Base-by-base conservation (phyloP, 1,140 invertebrate genomes). In the Agraylea sexmaculata region DNA sequence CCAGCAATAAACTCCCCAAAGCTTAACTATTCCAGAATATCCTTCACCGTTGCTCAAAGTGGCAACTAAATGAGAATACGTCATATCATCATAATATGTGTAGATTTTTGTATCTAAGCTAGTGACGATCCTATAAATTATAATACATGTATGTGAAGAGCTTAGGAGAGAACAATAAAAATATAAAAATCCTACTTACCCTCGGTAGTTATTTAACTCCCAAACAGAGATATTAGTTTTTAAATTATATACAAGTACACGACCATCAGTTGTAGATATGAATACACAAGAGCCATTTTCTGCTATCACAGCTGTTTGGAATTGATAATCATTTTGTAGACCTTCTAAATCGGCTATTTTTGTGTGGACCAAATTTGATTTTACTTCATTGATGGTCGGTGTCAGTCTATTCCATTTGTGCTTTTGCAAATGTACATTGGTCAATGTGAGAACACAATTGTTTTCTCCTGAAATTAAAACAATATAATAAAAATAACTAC, bases 181-280 rank as follows among this genome's bases (percentile, higher is more conserved):
- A 12, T 30, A 30, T 30, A 30, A 30, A 12, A 30, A 12, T 12
- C 15, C 11, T 34, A 39, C 37, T 35, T 22, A 48, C 46, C 46
- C 42, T 39, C 46, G 13, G 8, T 35, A 23, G 31, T 48, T 48
- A 18, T 48, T 42, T 16, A 44, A 31, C 16, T 41, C 39, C 4
- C 28, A 42, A 2, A 48, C 29, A 8, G 39, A 19, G 25, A 21
- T 28, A 34, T 27, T 15, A 4, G 15, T 42, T 8, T 35, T 30
- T 18, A 48, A 38, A 35, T 37, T 39, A 35, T 48, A 48, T n/a
- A 42, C 17, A 12, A 45, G 42, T 11, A 48, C 39, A 8, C 39
- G 29, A 22, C 23, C 34, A 16, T 44, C 39, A 8, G 42, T 42
- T 12, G 46, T 48, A 7, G 46, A 41, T 11, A 48, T 19, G 22